phyloP scores from a whole-genome alignment of 2,113 vertebrate genomes.

The Rostratula benghalensis region DNA sequence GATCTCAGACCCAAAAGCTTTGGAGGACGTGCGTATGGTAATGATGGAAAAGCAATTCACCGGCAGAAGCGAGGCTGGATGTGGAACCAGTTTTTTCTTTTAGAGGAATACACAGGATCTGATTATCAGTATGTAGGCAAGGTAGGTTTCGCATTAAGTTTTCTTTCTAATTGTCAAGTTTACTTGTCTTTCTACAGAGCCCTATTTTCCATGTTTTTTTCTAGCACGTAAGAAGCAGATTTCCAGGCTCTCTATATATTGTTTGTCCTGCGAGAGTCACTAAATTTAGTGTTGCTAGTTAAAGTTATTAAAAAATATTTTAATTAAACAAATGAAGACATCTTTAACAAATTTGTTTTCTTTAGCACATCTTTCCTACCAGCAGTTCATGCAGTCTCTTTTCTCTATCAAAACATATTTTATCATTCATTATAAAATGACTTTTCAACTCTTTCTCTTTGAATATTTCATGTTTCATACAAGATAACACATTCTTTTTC shows the following conservation, averaged over 20 bases:
- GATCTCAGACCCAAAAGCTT: slow-evolving; percentile 64
- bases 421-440: background rate
- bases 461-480: background rate
- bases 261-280: background rate
- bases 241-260: background rate
- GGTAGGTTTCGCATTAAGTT: slow-evolving; percentile 63
- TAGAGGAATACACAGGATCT: slow-evolving; percentile 84
- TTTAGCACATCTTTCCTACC: background rate
- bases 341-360: background rate
- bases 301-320: background rate
- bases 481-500: background rate
- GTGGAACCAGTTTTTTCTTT: slow-evolving; percentile 86
- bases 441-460: background rate
- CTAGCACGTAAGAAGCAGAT: background rate
- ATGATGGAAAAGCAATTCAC: slow-evolving; percentile 76
- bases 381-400: background rate
- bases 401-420: background rate
- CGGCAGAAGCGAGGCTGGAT: slow-evolving; percentile 85
- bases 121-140: slow-evolving; percentile 85
- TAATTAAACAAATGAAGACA: background rate
- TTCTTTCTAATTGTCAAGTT: background rate
- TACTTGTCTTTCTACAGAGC: background rate
- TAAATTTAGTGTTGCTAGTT: background rate
- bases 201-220: background rate
- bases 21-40: slow-evolving; percentile 52